Evolutionary conservation across 1,140 invertebrate species (phyloP).

Genomic region (Hycleus cichorii): DNA sequence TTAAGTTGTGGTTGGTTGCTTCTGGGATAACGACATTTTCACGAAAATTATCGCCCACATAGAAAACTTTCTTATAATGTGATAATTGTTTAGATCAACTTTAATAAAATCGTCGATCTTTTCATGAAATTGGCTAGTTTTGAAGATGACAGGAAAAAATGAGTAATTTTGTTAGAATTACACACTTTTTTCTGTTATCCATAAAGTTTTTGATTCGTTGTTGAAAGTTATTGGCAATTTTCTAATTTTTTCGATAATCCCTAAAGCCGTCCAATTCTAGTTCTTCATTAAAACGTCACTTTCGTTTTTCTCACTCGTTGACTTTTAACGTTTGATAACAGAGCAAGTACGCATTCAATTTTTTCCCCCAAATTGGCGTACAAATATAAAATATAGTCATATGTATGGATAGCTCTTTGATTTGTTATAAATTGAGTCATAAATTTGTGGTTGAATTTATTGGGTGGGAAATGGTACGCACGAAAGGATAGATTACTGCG

Average conservation of each 20-base stretch:
- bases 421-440: slow-evolving; percentile 19
- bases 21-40: slow-evolving; percentile 12
- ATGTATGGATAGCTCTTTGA: slow-evolving; percentile 16
- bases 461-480: slow-evolving; percentile 16
- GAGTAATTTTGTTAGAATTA: not conserved
- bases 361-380: slow-evolving; percentile 5
- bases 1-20: slow-evolving; percentile 10
- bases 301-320: not conserved
- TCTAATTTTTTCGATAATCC: not conserved
- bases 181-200: not conserved
- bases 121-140: too few relatives aligned
- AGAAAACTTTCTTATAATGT: not conserved
- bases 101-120: not conserved
- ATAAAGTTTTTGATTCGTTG: not conserved
- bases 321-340: not conserved
- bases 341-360: not conserved
- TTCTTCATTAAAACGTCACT: not conserved
- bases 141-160: too few relatives aligned
- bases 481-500: slow-evolving; percentile 13
- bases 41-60: slow-evolving; percentile 5
- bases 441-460: slow-evolving; percentile 18
- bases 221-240: not conserved
- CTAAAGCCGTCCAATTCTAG: too few relatives aligned
- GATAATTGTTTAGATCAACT: not conserved
- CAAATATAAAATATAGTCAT: slow-evolving; percentile 9